A percentile compares a stretch with the other conserved stretches of the same genome.
These are phyloP conservation scores for Nibea coibor DNA, from an alignment of 2,113 vertebrate species.

Conservation along the genomic window DNA sequence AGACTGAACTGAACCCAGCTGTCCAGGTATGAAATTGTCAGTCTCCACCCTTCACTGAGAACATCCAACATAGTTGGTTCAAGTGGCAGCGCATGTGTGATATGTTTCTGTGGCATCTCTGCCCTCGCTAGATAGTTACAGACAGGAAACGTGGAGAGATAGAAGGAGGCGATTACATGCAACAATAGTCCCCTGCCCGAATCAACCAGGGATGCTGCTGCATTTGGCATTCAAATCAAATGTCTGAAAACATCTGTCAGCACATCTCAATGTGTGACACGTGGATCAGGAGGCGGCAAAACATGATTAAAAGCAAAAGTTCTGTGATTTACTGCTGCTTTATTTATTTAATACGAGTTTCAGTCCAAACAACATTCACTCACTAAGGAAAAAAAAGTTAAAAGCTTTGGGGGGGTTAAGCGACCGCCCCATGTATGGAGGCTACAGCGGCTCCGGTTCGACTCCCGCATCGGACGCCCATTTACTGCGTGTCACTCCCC, in stretches of 20 bases:
- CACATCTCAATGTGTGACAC: not conserved
- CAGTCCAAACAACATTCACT: not conserved
- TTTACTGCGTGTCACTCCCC: too few relatives aligned
- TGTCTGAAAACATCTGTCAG: not conserved
- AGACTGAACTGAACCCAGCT: constrained; percentile 21
- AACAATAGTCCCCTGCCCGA: not conserved
- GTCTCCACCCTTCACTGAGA: constrained; percentile 8
- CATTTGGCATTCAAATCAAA: not conserved
- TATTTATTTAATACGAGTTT: not conserved
- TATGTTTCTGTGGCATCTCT: not conserved
- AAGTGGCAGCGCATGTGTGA: not conserved
- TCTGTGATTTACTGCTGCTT: not conserved
- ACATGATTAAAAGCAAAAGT: not conserved
- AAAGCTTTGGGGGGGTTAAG: too few relatives aligned
- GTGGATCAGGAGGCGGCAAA: not conserved
- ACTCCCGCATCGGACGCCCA: too few relatives aligned
- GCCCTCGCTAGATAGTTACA: not conserved
- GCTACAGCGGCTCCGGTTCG: too few relatives aligned
- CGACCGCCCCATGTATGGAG: too few relatives aligned
- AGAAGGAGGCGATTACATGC: not conserved
- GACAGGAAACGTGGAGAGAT: not conserved
- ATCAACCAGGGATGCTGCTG: not conserved
- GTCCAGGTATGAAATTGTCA: constrained; percentile 46
- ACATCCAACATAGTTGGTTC: not conserved
- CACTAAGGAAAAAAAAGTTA: too few relatives aligned